phyloP scores from a whole-genome alignment of 2,113 vertebrate species.

The Podilymbus podiceps region DNA sequence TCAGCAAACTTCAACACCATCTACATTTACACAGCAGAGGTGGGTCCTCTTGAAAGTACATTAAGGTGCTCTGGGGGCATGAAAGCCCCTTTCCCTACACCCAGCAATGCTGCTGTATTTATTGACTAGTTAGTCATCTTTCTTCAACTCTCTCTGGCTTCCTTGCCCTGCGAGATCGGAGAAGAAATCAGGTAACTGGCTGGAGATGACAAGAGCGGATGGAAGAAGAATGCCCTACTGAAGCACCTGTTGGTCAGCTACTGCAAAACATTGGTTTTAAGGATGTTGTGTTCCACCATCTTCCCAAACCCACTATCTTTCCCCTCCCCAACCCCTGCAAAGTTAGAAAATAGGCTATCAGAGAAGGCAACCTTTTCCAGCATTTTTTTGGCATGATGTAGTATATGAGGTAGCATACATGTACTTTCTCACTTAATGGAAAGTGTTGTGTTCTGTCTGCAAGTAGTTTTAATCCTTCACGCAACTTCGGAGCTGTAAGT shows the following conservation, averaged over 20 bases:
- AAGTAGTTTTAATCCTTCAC: neutral
- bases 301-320: neutral
- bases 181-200: neutral
- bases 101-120: neutral
- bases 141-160: neutral
- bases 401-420: neutral
- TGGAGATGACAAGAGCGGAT: neutral
- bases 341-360: neutral
- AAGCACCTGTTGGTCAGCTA: neutral
- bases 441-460: neutral
- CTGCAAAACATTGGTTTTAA: neutral
- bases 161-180: neutral
- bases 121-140: neutral
- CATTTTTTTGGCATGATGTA: neutral
- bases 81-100: neutral
- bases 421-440: neutral
- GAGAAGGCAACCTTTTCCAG: neutral
- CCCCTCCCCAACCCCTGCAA: neutral
- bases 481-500: neutral
- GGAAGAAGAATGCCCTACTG: neutral
- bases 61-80: neutral
- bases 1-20: slow-evolving; percentile 94
- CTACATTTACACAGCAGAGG: slow-evolving; percentile 98
- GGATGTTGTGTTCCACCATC: neutral
- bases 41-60: neutral